Conservation (phyloP, 1,140 invertebrate genomes). For the Agrilus planipennis region DNA sequence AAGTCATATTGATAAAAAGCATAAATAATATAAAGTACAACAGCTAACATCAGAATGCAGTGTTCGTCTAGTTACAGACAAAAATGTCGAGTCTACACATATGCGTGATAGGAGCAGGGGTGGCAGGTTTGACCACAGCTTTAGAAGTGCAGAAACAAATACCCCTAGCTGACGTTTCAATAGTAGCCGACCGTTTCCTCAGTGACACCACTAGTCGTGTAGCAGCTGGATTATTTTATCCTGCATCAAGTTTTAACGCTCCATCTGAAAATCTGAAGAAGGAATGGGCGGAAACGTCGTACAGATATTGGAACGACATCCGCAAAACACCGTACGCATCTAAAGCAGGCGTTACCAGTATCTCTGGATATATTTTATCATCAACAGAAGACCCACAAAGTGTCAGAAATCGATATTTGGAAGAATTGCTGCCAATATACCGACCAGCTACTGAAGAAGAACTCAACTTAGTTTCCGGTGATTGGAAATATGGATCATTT, state of each 20-base stretch:
- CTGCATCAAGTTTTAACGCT: constrained; percentile 60
- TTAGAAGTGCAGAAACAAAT: constrained; percentile 55
- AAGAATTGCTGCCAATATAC: constrained; percentile 63
- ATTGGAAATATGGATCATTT: constrained; percentile 72
- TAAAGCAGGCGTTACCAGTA: constrained; percentile 53
- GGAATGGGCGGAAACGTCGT: constrained; percentile 70
- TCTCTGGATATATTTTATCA: constrained; percentile 71
- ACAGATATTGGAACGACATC: constrained; percentile 62
- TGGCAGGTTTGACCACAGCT: constrained; percentile 64
- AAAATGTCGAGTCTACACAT: constrained; percentile 41
- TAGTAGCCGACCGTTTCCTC: constrained; percentile 72
- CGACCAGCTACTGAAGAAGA: constrained; percentile 56
- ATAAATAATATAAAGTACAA: too few species aligned
- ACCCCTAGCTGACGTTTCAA: constrained; percentile 50
- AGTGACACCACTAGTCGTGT: constrained; percentile 70
- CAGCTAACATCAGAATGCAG: too few species aligned
- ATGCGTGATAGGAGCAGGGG: constrained; percentile 63
- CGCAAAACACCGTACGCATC: constrained; percentile 45
- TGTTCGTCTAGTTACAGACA: too few species aligned
- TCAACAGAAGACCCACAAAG: constrained; percentile 43
- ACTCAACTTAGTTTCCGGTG: constrained; percentile 51
- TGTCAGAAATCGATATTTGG: constrained; percentile 68
- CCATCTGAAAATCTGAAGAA: constrained; percentile 53
- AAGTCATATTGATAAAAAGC: too few species aligned
- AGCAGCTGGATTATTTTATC: constrained; percentile 78